Conservation (phyloP, 1,140 invertebrate genomes). For the Cryptotermes secundus region DNA sequence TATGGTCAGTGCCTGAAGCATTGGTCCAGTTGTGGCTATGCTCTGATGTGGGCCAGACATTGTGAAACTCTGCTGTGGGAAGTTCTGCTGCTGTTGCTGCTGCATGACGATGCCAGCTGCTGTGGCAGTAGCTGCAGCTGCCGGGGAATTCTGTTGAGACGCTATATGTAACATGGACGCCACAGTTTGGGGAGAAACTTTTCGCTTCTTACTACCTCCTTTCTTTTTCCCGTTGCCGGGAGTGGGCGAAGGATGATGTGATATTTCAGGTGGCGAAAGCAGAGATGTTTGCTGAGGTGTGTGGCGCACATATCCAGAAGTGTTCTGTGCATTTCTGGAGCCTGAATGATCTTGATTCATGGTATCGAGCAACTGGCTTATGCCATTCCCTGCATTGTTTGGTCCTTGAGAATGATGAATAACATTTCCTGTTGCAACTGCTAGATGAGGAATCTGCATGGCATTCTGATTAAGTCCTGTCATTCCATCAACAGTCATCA, state of each 20-base stretch:
- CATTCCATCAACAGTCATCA: constrained; percentile 65
- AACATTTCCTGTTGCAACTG: constrained; percentile 52
- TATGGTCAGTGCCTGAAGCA: constrained; percentile 70
- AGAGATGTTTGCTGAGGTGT: constrained; percentile 44
- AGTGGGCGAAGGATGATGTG: not conserved
- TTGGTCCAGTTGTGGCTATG: constrained; percentile 21
- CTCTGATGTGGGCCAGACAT: constrained; percentile 29
- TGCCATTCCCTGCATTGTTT: not conserved
- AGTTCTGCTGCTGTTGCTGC: constrained; percentile 39
- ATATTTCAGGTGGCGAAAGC: constrained; percentile 59
- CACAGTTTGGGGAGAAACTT: constrained; percentile 66
- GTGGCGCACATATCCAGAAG: constrained; percentile 34
- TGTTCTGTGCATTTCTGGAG: constrained; percentile 44
- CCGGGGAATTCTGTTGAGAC: constrained; percentile 54
- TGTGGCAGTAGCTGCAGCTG: constrained; percentile 36
- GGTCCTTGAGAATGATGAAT: constrained; percentile 30
- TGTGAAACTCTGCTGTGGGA: constrained; percentile 39
- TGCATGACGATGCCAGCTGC: constrained; percentile 39
- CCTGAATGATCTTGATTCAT: constrained; percentile 30
- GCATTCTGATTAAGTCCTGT: constrained; percentile 53
- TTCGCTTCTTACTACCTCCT: constrained; percentile 68
- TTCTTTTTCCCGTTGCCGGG: constrained; percentile 49
- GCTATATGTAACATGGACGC: constrained; percentile 74
- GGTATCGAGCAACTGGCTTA: constrained; percentile 29
- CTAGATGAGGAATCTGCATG: constrained; percentile 58